These are phyloP conservation scores for Tautogolabrus adspersus DNA, from an alignment of 2,113 vertebrate genomes.

Conservation along the genomic window DNA sequence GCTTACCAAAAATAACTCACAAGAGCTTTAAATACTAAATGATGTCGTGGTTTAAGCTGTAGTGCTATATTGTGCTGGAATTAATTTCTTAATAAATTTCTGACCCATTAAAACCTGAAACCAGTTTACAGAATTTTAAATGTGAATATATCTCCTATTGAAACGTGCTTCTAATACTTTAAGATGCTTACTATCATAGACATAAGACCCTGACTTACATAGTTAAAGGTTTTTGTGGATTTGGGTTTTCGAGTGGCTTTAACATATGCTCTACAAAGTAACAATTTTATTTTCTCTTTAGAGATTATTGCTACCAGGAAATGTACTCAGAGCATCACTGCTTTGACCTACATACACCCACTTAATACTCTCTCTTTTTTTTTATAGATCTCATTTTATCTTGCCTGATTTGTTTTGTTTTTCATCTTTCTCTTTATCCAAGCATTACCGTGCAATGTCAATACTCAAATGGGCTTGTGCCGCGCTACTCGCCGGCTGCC, in stretches of 20 bases:
- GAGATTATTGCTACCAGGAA: background rate
- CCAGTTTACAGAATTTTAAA: background rate
- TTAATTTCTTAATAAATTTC: no score
- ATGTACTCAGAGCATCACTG: background rate
- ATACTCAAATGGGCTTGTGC: background rate
- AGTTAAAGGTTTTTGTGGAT: background rate
- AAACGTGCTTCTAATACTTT: no score
- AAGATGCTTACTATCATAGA: background rate
- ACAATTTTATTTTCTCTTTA: background rate
- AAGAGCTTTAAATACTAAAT: no score
- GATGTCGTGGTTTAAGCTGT: no score
- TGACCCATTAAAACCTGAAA: no score
- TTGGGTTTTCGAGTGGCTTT: background rate
- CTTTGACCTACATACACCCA: slow-evolving; percentile 8
- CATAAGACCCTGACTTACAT: background rate
- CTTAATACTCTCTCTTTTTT: background rate
- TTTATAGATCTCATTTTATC: background rate
- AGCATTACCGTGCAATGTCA: slow-evolving; percentile 11
- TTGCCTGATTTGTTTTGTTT: slow-evolving; percentile 4
- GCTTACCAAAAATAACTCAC: no score
- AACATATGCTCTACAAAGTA: background rate
- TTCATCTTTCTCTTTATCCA: background rate
- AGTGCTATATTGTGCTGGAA: no score
- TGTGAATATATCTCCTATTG: no score
- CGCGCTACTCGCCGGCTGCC: background rate